A percentile compares a stretch with the other conserved stretches of the same genome.
These are phyloP conservation scores for Meteorus cinctellus DNA, from an alignment of 2,888 invertebrate species.

Conservation along the genomic window DNA sequence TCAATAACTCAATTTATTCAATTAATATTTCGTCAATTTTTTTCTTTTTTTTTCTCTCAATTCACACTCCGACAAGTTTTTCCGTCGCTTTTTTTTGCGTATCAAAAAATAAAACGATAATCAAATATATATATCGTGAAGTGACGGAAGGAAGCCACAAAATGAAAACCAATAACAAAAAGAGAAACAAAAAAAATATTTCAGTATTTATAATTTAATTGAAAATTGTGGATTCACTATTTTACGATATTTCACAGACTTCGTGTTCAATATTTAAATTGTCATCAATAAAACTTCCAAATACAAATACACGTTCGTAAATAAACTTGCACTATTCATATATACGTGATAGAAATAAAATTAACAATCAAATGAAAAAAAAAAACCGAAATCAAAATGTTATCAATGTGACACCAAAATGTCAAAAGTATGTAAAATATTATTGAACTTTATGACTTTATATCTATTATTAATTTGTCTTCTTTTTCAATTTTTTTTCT, in stretches of 20 bases:
- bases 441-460: too few relatives aligned
- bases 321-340: too few relatives aligned
- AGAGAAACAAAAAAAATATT: neutral
- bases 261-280: neutral
- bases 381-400: too few relatives aligned
- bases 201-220: neutral
- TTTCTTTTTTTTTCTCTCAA: neutral
- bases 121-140: neutral
- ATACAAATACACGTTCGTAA: too few relatives aligned
- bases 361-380: too few relatives aligned
- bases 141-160: neutral
- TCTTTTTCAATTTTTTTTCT: too few relatives aligned
- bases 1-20: constrained; percentile 4
- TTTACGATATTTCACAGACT: neutral
- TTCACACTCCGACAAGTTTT: neutral
- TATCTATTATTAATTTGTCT: too few relatives aligned
- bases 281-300: too few relatives aligned
- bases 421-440: too few relatives aligned
- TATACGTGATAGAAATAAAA: too few relatives aligned
- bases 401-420: too few relatives aligned
- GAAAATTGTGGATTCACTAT: neutral
- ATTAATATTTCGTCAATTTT: neutral
- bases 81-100: neutral
- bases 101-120: neutral
- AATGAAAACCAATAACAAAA: neutral